phyloP scores from a whole-genome alignment of 2,888 invertebrate genomes.

The Plemyria rubiginata region DNA sequence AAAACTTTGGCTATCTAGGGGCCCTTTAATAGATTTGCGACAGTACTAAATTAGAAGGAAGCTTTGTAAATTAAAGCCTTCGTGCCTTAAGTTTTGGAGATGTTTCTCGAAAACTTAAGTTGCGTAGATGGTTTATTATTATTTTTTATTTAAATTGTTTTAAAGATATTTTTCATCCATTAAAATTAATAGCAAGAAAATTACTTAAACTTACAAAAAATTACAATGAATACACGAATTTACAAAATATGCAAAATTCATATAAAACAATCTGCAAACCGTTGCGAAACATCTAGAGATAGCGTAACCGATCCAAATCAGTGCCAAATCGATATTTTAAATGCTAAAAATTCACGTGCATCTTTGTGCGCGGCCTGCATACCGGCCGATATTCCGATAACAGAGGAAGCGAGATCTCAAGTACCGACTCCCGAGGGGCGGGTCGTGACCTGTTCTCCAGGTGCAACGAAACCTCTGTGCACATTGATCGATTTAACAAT shows the following conservation, averaged over 20 bases:
- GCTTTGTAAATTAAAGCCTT: constrained; percentile 3
- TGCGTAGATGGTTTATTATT: no score
- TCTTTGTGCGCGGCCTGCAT: constrained; percentile 23
- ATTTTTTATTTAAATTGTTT: no score
- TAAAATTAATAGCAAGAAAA: no score
- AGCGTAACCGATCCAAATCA: no score
- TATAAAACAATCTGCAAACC: no score
- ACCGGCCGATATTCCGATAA: constrained; percentile 54
- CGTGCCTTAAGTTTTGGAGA: constrained; percentile 6
- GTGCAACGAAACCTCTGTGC: constrained; percentile 40
- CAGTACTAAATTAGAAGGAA: constrained; percentile 35
- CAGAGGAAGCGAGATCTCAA: constrained; percentile 57
- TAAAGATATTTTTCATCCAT: no score
- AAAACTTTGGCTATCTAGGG: constrained; percentile 58
- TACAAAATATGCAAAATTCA: no score
- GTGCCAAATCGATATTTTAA: no score
- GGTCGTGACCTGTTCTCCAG: constrained; percentile 63
- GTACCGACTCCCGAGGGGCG: constrained; percentile 48
- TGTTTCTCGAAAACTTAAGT: no score
- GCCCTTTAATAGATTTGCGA: constrained; percentile 53
- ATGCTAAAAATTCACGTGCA: background rate
- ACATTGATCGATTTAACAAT: background rate
- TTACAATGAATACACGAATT: no score
- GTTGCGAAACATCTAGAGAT: no score
- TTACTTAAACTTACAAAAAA: no score